A percentile compares a stretch with the other conserved stretches of the same genome.
Conservation (phyloP, 2,888 invertebrate genomes). For the Yponomeuta malinellus region DNA sequence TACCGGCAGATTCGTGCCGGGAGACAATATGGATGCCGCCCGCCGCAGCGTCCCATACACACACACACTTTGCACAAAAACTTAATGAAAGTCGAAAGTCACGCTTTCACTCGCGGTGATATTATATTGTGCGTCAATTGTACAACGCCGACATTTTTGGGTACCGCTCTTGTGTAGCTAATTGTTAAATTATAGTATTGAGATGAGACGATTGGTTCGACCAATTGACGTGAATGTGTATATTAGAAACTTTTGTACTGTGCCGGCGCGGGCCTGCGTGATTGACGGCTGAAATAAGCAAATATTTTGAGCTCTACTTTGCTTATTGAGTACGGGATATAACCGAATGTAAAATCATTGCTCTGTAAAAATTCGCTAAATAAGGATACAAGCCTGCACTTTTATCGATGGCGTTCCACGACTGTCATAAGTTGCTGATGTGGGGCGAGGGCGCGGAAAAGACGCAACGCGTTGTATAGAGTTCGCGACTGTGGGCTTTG, state of each 20-base stretch:
- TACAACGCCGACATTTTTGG: constrained; percentile 15
- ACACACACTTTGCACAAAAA: constrained; percentile 68
- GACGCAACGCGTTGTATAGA: too few species aligned
- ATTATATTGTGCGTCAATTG: constrained; percentile 45
- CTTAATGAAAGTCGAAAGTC: constrained; percentile 73
- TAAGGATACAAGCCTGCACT: neutral
- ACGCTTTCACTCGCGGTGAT: constrained; percentile 70
- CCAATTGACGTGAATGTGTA: neutral
- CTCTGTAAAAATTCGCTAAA: too few species aligned
- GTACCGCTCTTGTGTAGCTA: constrained; percentile 11
- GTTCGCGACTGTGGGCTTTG: too few species aligned
- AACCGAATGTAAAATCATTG: too few species aligned
- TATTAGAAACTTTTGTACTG: neutral
- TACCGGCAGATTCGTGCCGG: constrained; percentile 13
- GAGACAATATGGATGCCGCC: constrained; percentile 14
- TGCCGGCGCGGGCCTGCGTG: neutral
- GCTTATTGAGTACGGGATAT: neutral
- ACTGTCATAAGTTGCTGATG: too few species aligned
- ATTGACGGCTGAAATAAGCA: neutral
- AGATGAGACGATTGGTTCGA: constrained; percentile 6
- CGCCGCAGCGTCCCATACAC: constrained; percentile 44
- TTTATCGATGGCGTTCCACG: too few species aligned
- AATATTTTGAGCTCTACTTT: neutral
- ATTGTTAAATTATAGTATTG: constrained; percentile 16
- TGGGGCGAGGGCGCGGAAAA: too few species aligned